A percentile compares a stretch with the other conserved stretches of the same genome.
phyloP scores from a whole-genome alignment of 1,140 invertebrate genomes.

The Ostrea edulis region DNA sequence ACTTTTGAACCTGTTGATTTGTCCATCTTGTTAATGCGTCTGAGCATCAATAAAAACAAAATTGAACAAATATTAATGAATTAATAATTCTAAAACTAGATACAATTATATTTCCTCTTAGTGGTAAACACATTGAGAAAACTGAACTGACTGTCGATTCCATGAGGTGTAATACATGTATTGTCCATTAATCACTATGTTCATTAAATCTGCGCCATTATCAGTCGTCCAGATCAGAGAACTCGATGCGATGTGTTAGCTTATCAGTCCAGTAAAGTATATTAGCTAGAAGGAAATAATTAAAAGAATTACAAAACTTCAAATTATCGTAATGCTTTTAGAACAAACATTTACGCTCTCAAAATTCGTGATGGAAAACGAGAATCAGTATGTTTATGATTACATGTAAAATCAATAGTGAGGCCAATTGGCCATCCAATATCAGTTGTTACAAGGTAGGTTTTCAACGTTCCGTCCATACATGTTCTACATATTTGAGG shows the following conservation, averaged over 20 bases:
- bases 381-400: not conserved
- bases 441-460: not conserved
- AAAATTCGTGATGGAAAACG: not conserved
- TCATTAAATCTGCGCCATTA: slow-evolving; percentile 14
- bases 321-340: no score
- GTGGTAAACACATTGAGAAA: not conserved
- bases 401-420: slow-evolving; percentile 29
- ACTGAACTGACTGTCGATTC: slow-evolving; percentile 17
- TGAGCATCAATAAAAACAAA: not conserved
- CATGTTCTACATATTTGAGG: slow-evolving; percentile 5
- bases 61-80: not conserved
- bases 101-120: not conserved
- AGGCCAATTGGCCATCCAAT: slow-evolving; percentile 35
- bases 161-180: slow-evolving; percentile 33
- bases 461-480: slow-evolving; percentile 33
- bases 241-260: not conserved
- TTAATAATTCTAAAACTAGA: not conserved
- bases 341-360: no score
- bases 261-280: slow-evolving; percentile 38
- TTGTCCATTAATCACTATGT: slow-evolving; percentile 8
- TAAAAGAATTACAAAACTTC: no score
- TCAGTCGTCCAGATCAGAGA: slow-evolving; percentile 15
- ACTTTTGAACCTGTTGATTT: slow-evolving; percentile 5
- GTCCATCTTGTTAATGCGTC: slow-evolving; percentile 23
- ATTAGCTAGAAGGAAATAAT: slow-evolving; percentile 6